Base-by-base conservation (phyloP, 2,113 vertebrate species). In the Scatophagus argus region DNA sequence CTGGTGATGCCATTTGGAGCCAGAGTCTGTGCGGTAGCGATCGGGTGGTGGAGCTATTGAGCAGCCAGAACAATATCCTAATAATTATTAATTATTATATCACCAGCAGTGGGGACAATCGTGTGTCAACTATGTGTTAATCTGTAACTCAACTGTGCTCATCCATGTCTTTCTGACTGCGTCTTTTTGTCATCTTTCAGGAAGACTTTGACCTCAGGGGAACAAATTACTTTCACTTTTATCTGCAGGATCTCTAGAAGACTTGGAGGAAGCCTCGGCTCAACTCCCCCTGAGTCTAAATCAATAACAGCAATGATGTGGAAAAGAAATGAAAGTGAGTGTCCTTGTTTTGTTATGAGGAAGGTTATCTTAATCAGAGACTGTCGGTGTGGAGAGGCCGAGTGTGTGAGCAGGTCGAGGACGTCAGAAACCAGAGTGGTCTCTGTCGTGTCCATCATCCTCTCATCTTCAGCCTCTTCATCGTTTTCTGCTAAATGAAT, bases 281-380 rank as follows among this genome's bases (percentile, higher is more conserved):
- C 25, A 17, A 27, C 55, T 43, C 52, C 36, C 29, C 44, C 47
- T 21, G 41, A 55, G 59, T 38, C 51, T n/a, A 1, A 60, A 83
- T 87, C 85, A 65, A 83, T 87, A 87, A 59, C n/a, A 36, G 63
- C 61, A 46, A 39, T 70, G 46, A 76, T 59, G 83, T 54, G 76
- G 54, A 66, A 69, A 56, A 70, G 36, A 67, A 79, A 71, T 76
- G 54, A 61, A 65, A 27, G 73, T 1, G 41, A 29, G 64, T 52
- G 84, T 68, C 80, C 84, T 80, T 68, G 80, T 86, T 67, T 27
- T n/a, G 54, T 52, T 66, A 54, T 11, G 63, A 73, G 69, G 64
- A 74, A 86, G 84, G 84, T 86, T 86, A 86, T 75, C 84, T 79
- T 75, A 38, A 81, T 85, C 78, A 71, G n/a, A 72, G 63, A 3